Conservation (phyloP, 2,113 vertebrate genomes). For the Petrocephalus microphthalmus region DNA sequence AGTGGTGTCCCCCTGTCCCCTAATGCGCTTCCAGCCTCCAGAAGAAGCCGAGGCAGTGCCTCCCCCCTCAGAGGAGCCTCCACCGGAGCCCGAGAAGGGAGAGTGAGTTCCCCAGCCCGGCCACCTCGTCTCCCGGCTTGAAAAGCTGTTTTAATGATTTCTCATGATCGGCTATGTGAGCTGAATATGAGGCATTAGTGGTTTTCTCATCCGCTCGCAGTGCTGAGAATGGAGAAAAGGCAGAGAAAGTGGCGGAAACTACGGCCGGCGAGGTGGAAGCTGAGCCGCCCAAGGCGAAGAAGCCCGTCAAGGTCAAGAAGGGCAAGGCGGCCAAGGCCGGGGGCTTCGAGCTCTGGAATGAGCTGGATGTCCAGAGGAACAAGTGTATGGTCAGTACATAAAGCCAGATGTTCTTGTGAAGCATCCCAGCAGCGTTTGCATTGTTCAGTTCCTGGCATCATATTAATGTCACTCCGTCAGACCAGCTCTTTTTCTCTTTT, state of each 20-base stretch:
- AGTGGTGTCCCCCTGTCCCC: not conserved
- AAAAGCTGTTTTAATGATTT: not conserved
- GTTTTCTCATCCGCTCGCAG: conserved; percentile 46
- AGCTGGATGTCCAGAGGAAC: conserved; percentile 79
- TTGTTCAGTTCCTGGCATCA: not conserved
- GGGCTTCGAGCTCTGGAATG: conserved; percentile 79
- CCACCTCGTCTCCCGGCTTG: not conserved
- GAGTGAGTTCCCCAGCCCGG: conserved; percentile 62
- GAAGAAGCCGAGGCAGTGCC: conserved; percentile 52
- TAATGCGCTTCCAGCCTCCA: conserved; percentile 44
- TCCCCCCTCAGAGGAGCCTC: conserved; percentile 47
- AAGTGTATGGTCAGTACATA: conserved; percentile 74
- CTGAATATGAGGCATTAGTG: not conserved
- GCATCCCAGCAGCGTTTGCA: not conserved
- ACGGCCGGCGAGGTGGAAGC: conserved; percentile 30
- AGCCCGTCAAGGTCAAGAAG: conserved; percentile 50
- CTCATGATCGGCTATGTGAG: too few relatives aligned
- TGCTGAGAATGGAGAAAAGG: conserved; percentile 75
- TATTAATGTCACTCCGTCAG: not conserved
- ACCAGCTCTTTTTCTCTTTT: conserved; percentile 9
- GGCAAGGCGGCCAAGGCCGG: conserved; percentile 45
- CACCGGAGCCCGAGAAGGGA: conserved; percentile 73
- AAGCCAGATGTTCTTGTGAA: not conserved
- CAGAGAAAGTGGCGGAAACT: conserved; percentile 49
- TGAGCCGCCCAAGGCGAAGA: conserved; percentile 39